Evolutionary conservation across 1,140 invertebrate genomes (phyloP).

Genomic region (Sarcophaga bullata): DNA sequence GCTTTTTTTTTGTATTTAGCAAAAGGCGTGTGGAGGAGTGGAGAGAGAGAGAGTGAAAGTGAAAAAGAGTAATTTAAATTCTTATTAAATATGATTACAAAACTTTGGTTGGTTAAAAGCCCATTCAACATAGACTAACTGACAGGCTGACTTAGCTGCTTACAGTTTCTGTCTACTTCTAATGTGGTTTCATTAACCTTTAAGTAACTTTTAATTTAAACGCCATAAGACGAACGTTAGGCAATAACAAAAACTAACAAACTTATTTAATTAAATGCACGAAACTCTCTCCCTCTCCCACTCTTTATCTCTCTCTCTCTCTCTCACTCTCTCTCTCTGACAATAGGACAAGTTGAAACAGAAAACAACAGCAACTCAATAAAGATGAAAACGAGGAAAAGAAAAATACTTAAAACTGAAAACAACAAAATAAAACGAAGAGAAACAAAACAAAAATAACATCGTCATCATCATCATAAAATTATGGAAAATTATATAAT

Average conservation of each 20-base stretch:
- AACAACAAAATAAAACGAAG: slow-evolving; percentile 6
- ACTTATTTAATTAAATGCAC: slow-evolving; percentile 41
- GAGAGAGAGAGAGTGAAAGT: too few relatives aligned
- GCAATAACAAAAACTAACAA: slow-evolving; percentile 2
- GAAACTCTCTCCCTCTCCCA: background rate
- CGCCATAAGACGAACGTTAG: slow-evolving; percentile 33
- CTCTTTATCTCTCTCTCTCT: too few relatives aligned
- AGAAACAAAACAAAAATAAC: background rate
- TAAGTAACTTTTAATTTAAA: slow-evolving; percentile 39
- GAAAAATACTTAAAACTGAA: slow-evolving; percentile 20
- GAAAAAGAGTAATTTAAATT: slow-evolving; percentile 27
- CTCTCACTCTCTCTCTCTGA: too few relatives aligned
- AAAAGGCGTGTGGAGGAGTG: background rate
- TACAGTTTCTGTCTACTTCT: slow-evolving; percentile 28
- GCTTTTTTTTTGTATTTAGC: background rate
- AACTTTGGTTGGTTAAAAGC: slow-evolving; percentile 37
- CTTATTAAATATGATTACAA: slow-evolving; percentile 31
- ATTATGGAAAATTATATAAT: slow-evolving; percentile 38
- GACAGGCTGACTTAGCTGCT: background rate
- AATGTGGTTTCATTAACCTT: slow-evolving; percentile 41
- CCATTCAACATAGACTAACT: background rate
- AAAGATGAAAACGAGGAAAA: background rate
- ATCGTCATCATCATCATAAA: slow-evolving; percentile 29
- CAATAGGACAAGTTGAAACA: background rate
- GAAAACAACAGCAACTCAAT: background rate